Conservation (phyloP, 2,888 invertebrate genomes). For the Phytoseiulus persimilis region DNA sequence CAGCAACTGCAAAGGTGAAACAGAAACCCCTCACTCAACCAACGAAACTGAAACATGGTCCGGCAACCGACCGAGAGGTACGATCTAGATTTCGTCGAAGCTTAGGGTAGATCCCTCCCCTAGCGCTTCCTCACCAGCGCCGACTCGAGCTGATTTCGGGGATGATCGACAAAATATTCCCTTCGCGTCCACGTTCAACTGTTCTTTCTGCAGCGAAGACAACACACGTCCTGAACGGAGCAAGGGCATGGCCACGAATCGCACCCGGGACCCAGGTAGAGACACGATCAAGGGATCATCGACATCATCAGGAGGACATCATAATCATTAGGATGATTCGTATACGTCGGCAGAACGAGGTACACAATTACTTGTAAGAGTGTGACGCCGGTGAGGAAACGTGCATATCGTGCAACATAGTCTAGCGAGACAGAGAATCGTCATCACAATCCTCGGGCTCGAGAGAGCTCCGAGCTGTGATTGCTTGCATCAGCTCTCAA, state of each 20-base stretch:
- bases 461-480: not conserved
- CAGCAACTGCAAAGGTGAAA: slow-evolving; percentile 24
- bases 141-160: not conserved
- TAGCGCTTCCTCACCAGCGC: not conserved
- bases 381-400: slow-evolving; percentile 31
- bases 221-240: too few species aligned
- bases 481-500: not conserved
- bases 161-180: too few species aligned
- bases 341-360: not conserved
- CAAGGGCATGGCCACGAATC: too few species aligned
- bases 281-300: not conserved
- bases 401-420: slow-evolving; percentile 23
- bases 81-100: not conserved
- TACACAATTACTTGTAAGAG: not conserved
- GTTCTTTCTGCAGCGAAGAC: too few species aligned
- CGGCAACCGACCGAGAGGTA: not conserved
- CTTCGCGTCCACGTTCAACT: too few species aligned
- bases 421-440: not conserved
- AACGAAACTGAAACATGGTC: not conserved
- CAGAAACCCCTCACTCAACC: slow-evolving; percentile 7
- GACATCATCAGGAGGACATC: not conserved
- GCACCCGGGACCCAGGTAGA: too few species aligned
- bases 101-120: too few species aligned
- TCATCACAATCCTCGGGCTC: not conserved
- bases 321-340: not conserved